Conservation (phyloP, 2,113 vertebrate species). For the Papio anubis region DNA sequence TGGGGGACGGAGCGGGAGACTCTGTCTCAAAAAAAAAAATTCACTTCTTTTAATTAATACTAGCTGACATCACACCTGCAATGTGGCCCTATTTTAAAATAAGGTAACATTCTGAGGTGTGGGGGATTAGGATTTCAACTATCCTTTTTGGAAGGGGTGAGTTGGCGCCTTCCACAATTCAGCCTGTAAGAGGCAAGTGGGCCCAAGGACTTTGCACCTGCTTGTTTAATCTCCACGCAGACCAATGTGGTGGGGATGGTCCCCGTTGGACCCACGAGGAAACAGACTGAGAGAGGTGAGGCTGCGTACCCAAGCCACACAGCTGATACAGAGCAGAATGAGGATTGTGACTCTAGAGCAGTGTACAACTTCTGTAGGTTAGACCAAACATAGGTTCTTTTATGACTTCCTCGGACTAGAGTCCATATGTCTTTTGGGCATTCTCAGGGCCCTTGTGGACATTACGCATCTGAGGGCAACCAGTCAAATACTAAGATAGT, state of each 20-base stretch:
- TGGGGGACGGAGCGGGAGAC: too few relatives aligned
- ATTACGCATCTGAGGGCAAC: background rate
- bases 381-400: background rate
- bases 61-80: background rate
- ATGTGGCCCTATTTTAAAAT: background rate
- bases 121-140: background rate
- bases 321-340: background rate
- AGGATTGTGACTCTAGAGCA: background rate
- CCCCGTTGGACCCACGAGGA: background rate
- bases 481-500: too few relatives aligned
- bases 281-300: background rate
- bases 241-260: background rate
- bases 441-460: background rate
- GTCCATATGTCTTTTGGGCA: background rate
- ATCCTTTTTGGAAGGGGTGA: background rate
- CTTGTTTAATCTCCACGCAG: background rate
- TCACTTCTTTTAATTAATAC: background rate
- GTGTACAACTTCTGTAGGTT: background rate
- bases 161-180: background rate
- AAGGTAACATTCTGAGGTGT: background rate
- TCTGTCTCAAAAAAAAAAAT: too few relatives aligned
- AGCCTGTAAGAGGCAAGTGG: background rate
- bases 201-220: background rate
- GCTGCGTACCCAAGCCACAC: background rate
- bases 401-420: background rate